Evolutionary conservation across 2,888 invertebrate species (phyloP).

Genomic region (Phalangium opilio): DNA sequence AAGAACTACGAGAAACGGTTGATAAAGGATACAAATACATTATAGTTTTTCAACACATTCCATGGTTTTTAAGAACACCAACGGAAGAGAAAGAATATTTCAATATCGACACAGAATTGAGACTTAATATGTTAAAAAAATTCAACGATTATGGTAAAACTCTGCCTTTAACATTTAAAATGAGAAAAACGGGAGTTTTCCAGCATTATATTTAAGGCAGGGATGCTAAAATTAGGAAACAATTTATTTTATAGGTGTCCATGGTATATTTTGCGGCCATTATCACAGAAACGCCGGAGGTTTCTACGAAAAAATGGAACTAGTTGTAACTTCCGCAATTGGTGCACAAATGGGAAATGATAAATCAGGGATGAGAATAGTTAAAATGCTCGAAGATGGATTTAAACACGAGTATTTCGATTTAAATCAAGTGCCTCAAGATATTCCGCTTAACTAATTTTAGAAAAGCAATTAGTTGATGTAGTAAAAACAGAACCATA

Average conservation of each 20-base stretch:
- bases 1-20: constrained; percentile 24
- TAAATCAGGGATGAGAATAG: constrained; percentile 32
- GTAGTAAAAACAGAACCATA: too few species aligned
- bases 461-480: neutral
- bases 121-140: constrained; percentile 31
- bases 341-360: constrained; percentile 29
- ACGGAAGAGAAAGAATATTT: constrained; percentile 31
- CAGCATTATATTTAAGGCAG: too few species aligned
- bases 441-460: constrained; percentile 8
- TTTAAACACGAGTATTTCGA: constrained; percentile 32
- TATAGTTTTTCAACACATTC: constrained; percentile 37
- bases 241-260: constrained; percentile 27
- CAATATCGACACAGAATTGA: constrained; percentile 27
- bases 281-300: constrained; percentile 37
- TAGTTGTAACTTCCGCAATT: constrained; percentile 36
- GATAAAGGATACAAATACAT: constrained; percentile 24
- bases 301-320: constrained; percentile 30
- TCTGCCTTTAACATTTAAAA: neutral
- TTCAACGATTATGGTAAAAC: constrained; percentile 29
- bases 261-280: constrained; percentile 37
- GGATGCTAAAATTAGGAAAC: too few species aligned
- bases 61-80: constrained; percentile 31
- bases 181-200: too few species aligned
- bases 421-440: constrained; percentile 24
- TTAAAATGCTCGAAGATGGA: constrained; percentile 29